Base-by-base conservation (phyloP, 35 echinoderm and acorn worm species). In the Lytechinus pictus region DNA sequence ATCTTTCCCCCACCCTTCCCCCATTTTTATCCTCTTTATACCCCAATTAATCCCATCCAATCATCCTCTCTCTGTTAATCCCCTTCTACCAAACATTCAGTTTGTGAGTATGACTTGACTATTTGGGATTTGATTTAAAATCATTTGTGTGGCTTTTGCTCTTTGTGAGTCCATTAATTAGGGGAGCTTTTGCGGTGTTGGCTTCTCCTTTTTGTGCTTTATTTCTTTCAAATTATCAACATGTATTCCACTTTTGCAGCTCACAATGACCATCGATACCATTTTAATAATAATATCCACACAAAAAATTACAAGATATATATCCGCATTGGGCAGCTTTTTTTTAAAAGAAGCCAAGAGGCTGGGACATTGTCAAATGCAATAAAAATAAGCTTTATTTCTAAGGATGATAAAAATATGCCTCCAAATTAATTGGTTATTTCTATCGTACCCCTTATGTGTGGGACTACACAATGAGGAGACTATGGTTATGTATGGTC, bases 61-160 rank as follows among this genome's bases (percentile, higher is more conserved):
- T 90, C 88, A 54, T 54, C 54, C 92, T 28, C 92, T 55, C 54
- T 57, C 16, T 93, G 9, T 57, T 54, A 55, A 5, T 9, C 53
- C 54, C 52, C 57, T 93, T 54, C 52, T 93, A n/a, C 92, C 92
- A 93, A 93, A n/a, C 88, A 90, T 90, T 52, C 92, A 93, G 92
- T 93, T 93, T 93, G 92, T 93, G 92, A 93, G 92, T 93, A 93
- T 93, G 92, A 93, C 92, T 57, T 28, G 52, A 54, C 66, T 79
- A 79, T 90, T 90, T 90, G 88, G 44, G 87, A 89, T 89, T 71
- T 71, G 61, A 71, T 71, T 71, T 21, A 4, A 2, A 24, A 24
- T 24, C 21, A 79, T 79, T 24, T 16, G 8, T 79, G 66, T 27
- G 19, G 16, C 66, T 79, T n/a, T 58, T 79, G 66, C 66, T 58